Conservation (phyloP, 2,797 vertebrate species). For the Falco columbarius region DNA sequence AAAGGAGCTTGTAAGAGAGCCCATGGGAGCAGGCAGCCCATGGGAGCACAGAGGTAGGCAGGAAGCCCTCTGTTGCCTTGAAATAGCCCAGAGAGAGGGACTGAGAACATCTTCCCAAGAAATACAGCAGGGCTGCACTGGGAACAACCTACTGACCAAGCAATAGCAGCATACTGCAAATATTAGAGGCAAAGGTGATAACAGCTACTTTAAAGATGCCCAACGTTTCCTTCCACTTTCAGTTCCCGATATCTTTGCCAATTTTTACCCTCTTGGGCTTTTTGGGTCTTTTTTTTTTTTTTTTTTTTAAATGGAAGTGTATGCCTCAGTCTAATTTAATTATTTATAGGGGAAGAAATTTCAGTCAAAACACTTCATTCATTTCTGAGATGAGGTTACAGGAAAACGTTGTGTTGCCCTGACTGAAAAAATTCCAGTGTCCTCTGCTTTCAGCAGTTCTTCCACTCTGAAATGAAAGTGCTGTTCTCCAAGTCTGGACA, state of each 20-base stretch:
- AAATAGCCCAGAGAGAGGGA: not conserved
- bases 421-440: constrained; percentile 8
- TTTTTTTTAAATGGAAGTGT: not conserved
- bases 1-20: not conserved
- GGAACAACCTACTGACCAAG: not conserved
- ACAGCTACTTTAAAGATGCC: not conserved
- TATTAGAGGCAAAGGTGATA: not conserved
- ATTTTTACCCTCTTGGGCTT: not conserved
- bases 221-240: not conserved
- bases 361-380: constrained; percentile 15
- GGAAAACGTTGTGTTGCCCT: not conserved
- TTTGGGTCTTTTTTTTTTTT: not conserved
- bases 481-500: not conserved
- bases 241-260: not conserved
- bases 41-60: rapidly evolving
- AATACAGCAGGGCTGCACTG: rapidly evolving
- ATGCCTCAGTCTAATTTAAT: not conserved
- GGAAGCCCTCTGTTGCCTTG: not conserved
- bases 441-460: not conserved
- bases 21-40: not conserved
- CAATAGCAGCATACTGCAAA: not conserved
- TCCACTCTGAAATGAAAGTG: not conserved
- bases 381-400: not conserved
- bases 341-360: not conserved
- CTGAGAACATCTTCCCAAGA: not conserved